Percentiles rank a stretch among this genome's conserved stretches.
phyloP scores from a whole-genome alignment of 2,888 invertebrate species.

The Drosophila kuntzei region DNA sequence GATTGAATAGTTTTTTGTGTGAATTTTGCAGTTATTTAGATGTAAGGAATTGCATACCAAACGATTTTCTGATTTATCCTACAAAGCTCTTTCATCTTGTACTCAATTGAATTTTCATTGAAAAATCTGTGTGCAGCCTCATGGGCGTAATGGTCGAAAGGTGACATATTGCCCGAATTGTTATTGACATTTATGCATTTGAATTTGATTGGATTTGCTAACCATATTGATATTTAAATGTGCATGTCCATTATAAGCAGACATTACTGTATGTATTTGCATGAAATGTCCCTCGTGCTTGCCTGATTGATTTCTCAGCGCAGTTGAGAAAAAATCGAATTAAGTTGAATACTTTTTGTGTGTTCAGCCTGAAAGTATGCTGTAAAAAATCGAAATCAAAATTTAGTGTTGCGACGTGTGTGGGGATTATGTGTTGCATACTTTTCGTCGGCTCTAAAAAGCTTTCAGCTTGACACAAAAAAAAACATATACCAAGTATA shows the following conservation, averaged over 20 bases:
- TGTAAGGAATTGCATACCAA: slow-evolving; percentile 44
- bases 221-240: slow-evolving; percentile 17
- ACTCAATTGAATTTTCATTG: slow-evolving; percentile 77
- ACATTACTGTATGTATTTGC: not conserved
- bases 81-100: slow-evolving; percentile 48
- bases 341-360: not conserved
- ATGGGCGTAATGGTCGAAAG: slow-evolving; percentile 26
- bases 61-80: slow-evolving; percentile 10
- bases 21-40: slow-evolving; percentile 65
- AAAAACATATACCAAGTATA: not conserved
- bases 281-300: not conserved
- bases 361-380: slow-evolving; percentile 10
- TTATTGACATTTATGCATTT: slow-evolving; percentile 62
- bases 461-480: not conserved
- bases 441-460: not conserved
- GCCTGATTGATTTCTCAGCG: not conserved
- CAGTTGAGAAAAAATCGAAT: not conserved
- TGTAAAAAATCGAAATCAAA: not conserved
- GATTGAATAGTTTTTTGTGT: slow-evolving; percentile 29
- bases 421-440: not conserved
- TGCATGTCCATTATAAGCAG: not conserved
- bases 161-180: slow-evolving; percentile 43
- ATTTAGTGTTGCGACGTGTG: not conserved
- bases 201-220: slow-evolving; percentile 58
- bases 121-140: slow-evolving; percentile 36